Conservation (phyloP, 2,113 vertebrate genomes). For the Toxotes jaculatrix region DNA sequence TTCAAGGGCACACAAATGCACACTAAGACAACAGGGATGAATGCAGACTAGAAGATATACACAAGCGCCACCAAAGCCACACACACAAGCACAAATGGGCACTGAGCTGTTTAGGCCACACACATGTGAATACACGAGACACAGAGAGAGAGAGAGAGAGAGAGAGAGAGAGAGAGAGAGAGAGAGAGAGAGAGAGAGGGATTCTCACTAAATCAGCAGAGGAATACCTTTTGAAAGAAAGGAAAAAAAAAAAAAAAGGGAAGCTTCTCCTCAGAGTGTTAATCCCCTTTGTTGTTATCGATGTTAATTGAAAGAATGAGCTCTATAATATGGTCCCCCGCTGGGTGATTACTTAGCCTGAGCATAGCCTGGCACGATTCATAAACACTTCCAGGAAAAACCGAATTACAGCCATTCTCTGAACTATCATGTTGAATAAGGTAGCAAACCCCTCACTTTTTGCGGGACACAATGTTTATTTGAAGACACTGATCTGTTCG, state of each 20-base stretch:
- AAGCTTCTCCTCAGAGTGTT: slow-evolving; percentile 49
- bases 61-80: neutral
- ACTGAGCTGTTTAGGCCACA: slow-evolving; percentile 18
- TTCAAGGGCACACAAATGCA: neutral
- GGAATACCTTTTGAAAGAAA: slow-evolving; percentile 39
- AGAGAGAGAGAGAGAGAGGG: neutral
- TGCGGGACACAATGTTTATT: slow-evolving; percentile 19
- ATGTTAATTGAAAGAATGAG: slow-evolving; percentile 78
- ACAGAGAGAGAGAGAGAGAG: neutral
- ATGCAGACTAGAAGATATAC: neutral
- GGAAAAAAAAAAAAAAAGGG: slow-evolving; percentile 23
- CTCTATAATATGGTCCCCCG: slow-evolving; percentile 66
- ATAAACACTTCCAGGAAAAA: slow-evolving; percentile 74
- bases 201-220: slow-evolving; percentile 14
- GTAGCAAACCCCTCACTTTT: slow-evolving; percentile 19
- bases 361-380: slow-evolving; percentile 50
- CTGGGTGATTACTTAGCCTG: slow-evolving; percentile 67
- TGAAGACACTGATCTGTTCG: slow-evolving; percentile 44
- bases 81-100: slow-evolving; percentile 6
- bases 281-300: slow-evolving; percentile 74
- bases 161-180: neutral
- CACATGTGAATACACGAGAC: slow-evolving; percentile 3
- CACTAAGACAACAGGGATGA: neutral
- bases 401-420: slow-evolving; percentile 49
- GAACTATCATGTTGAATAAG: slow-evolving; percentile 59